Base-by-base conservation (phyloP, 2,113 vertebrate genomes). In the Barbus barbus region DNA sequence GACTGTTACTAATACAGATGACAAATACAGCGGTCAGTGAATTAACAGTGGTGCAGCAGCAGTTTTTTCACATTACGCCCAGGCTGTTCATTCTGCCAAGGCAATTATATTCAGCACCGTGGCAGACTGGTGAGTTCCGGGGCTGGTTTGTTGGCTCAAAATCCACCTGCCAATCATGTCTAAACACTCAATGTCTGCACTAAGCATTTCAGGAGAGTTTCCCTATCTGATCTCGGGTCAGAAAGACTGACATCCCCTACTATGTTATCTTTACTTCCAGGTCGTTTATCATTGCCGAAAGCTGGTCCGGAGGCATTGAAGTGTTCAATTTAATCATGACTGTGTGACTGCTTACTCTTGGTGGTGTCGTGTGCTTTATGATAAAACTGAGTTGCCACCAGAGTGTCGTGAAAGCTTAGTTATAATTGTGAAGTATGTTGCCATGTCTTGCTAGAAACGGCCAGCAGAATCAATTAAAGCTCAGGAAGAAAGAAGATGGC, bases 321-420 rank as follows among this genome's bases (percentile, higher is more conserved):
- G 81, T 85, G 78, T 46, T 81, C 86, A 28, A 38, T 88, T 88
- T 88, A 88, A 88, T 88, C 84, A 81, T 31, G 60, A 75, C 44
- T 67, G 81, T 81, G 67, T 51, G 36, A 63, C 81, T 79, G 84
- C 78, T 86, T 84, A 78, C 77, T 61, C 41, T 76, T 36, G 71
- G 46, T 13, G 33, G 38, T 33, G 82, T 84, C 44, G 60, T 73
- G 63, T 22, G 24, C 69, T 73, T 83, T 61, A 81, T 81, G 84
- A 85, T 83, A 85, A 85, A 83, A 83, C 56, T 78, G 71, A 71
- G 58, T 85, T 71, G 60, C 56, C 31, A 26, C 80, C 24, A 26
- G 76, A 80, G 76, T 41, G 36, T 76, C n/a, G 24, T n/a, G 58
- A 69, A 78, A 60, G 58, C 69, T 56, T 26, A 22, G 73, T 60